Conservation (phyloP, 2,888 invertebrate species). For the Unio delphinus region DNA sequence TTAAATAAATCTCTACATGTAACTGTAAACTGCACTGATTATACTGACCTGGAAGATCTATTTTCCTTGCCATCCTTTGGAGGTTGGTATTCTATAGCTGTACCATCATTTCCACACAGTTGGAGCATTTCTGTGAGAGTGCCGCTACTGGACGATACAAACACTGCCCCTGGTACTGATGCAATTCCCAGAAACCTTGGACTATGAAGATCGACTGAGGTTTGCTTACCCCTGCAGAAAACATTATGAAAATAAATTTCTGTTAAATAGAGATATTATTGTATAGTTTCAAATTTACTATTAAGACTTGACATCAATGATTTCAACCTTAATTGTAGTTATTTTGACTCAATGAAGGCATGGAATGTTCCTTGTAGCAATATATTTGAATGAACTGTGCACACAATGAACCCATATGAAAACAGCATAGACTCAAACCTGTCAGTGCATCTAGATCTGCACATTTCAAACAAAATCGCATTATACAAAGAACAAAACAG, state of each 20-base stretch:
- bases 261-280: neutral
- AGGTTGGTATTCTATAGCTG: conserved; percentile 17
- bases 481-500: too few relatives aligned
- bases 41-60: conserved; percentile 7
- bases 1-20: neutral
- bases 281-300: neutral
- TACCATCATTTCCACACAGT: conserved; percentile 58
- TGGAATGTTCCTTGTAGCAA: too few relatives aligned
- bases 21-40: neutral
- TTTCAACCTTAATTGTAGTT: neutral
- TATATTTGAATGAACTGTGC: too few relatives aligned
- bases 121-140: conserved; percentile 63
- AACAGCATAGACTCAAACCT: too few relatives aligned
- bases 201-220: conserved; percentile 57
- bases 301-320: neutral
- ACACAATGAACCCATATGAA: too few relatives aligned
- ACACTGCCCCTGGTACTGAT: conserved; percentile 60
- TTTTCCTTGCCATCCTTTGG: conserved; percentile 39
- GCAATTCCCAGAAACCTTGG: conserved; percentile 66
- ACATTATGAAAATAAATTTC: neutral
- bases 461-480: too few relatives aligned
- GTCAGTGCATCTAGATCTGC: too few relatives aligned
- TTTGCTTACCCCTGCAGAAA: conserved; percentile 54
- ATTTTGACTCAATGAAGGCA: too few relatives aligned
- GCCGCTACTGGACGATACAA: conserved; percentile 57